Conservation (phyloP, 2,888 invertebrate genomes). For the Yponomeuta cagnagella region DNA sequence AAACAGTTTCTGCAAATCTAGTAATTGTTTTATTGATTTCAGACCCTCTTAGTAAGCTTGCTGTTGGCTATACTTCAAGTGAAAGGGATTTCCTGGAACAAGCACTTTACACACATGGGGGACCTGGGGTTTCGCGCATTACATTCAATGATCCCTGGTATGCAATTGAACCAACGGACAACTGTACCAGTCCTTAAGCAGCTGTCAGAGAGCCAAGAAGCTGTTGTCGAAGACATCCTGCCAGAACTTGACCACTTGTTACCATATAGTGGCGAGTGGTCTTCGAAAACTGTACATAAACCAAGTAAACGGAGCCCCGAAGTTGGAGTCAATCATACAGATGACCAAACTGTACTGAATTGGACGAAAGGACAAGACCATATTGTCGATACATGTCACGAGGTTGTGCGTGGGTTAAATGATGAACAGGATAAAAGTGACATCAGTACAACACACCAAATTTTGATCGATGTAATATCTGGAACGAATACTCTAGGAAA, state of each 20-base stretch:
- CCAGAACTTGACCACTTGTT: background rate
- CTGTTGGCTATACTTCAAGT: background rate
- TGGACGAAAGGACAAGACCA: background rate
- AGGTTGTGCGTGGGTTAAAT: background rate
- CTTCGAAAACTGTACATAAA: background rate
- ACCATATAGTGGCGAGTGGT: background rate
- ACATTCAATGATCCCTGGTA: too few species aligned
- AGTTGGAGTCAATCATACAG: background rate
- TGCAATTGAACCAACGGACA: too few species aligned
- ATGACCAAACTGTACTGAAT: background rate
- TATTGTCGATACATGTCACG: background rate
- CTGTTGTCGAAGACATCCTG: background rate
- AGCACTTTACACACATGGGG: background rate
- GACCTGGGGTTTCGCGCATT: too few species aligned
- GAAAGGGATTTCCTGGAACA: background rate
- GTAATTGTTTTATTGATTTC: background rate
- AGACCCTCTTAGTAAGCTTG: background rate
- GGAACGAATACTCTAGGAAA: background rate
- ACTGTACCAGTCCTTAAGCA: too few species aligned
- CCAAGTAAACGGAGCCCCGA: background rate
- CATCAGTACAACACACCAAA: background rate
- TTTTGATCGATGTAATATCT: background rate
- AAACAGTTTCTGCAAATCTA: background rate
- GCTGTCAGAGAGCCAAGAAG: too few species aligned
- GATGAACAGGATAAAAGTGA: background rate